phyloP scores from a whole-genome alignment of 2,888 invertebrate genomes.

The Agrenia bidenticulata region DNA sequence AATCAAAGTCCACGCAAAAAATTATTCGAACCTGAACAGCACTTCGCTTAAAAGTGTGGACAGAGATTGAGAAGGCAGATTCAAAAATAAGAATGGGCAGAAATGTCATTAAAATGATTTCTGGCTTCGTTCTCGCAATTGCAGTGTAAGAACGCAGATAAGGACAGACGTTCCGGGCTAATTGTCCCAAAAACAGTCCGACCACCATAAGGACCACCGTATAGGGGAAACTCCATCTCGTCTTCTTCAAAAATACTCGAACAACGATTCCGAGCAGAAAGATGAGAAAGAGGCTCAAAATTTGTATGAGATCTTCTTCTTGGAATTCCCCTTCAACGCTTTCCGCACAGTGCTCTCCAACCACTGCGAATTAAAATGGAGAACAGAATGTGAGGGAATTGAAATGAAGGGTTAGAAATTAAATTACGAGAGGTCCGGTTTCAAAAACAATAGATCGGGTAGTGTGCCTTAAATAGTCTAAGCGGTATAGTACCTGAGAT shows the following conservation, averaged over 20 bases:
- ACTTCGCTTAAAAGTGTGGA: conserved; percentile 41
- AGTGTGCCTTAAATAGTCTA: too few relatives aligned
- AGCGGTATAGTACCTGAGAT: too few relatives aligned
- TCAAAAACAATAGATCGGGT: too few relatives aligned
- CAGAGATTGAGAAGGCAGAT: conserved; percentile 48
- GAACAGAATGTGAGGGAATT: too few relatives aligned
- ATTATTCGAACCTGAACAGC: conserved; percentile 33
- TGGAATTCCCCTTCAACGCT: conserved; percentile 33
- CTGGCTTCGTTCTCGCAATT: conserved; percentile 40
- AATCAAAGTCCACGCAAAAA: too few relatives aligned
- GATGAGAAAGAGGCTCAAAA: conserved; percentile 44
- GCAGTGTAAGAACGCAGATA: conserved; percentile 39
- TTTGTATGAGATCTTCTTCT: conserved; percentile 34
- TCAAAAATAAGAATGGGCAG: conserved; percentile 51
- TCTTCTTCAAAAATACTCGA: conserved; percentile 35
- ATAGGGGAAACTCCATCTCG: conserved; percentile 42
- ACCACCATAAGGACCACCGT: conserved; percentile 49
- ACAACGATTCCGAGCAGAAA: conserved; percentile 42
- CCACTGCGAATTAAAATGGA: too few relatives aligned
- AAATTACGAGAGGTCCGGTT: too few relatives aligned
- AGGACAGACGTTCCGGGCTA: conserved; percentile 39
- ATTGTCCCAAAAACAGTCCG: conserved; percentile 42
- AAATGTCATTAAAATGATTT: conserved; percentile 47
- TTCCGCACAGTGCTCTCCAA: neutral
- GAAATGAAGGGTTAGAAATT: too few relatives aligned